Base-by-base conservation (phyloP, 2,113 vertebrate species). In the Apodemus sylvaticus region DNA sequence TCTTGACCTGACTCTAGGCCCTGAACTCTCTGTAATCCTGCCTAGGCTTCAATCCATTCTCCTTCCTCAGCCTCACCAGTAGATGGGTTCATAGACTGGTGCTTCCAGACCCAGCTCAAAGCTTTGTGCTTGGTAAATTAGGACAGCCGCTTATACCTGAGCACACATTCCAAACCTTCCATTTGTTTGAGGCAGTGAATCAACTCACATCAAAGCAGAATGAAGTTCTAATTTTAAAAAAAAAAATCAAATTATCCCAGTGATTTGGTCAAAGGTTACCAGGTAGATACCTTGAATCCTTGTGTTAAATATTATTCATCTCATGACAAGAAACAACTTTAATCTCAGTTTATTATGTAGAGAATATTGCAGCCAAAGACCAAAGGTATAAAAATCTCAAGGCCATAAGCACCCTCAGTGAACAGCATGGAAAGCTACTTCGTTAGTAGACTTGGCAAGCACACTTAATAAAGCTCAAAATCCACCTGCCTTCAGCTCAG, bases 181-280 rank as follows among this genome's bases (percentile, higher is more conserved):
- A n/a, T 95, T 94, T 73, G 92, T 96, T 95, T 73, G 92, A 98
- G 89, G 53, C 92, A 93, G 68, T 68, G 5, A 94, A 74, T 96
- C 82, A 95, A 91, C 88, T 94, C 95, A 95, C 62, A 77, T 96
- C 96, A 98, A 90, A 97, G 86, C 39, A 93, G 76, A 79, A 66
- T 83, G 89, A 96, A 97, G 98, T 97, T 97, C 94, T 96, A 98
- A 97, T 94, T 86, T 26, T 5, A 48, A 48, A 60, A 58, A 45
- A 48, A 34, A 68, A 68, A 98, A 98, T 93, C 92, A 96, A 88
- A 94, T 97, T 96, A 97, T 98, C 97, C 96, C 97, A 97, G 78
- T 96, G 94, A 94, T 91, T 98, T 97, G 98, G 96, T 71, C 98
- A 98, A 98, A 98, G 98, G 98, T 98, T 97, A 96, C 93, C 70